A percentile compares a stretch with the other conserved stretches of the same genome.
Evolutionary conservation across 2,888 invertebrate genomes (phyloP).

Genomic region (Myathropa florea): DNA sequence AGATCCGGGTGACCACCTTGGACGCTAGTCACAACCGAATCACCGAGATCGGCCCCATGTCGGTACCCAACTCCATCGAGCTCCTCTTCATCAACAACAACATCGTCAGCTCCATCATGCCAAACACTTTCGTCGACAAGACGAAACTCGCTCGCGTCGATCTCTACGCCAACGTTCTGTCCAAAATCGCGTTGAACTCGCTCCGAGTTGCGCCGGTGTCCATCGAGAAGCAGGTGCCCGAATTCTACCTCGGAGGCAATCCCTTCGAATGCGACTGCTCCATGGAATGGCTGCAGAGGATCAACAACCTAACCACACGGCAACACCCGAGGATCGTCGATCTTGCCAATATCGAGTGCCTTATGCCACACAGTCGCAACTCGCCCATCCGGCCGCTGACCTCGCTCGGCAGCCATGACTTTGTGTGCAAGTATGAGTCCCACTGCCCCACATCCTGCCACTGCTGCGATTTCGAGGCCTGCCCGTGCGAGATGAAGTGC

Average conservation of each 20-base stretch:
- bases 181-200: slow-evolving; percentile 90
- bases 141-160: slow-evolving; percentile 92
- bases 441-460: slow-evolving; percentile 97
- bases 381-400: slow-evolving; percentile 89
- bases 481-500: slow-evolving; percentile 98
- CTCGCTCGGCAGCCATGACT: slow-evolving; percentile 90
- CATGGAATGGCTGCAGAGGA: slow-evolving; percentile 96
- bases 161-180: slow-evolving; percentile 93
- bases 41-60: slow-evolving; percentile 89
- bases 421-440: slow-evolving; percentile 94
- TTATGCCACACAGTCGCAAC: slow-evolving; percentile 91
- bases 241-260: slow-evolving; percentile 95
- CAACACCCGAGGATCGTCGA: slow-evolving; percentile 95
- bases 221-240: slow-evolving; percentile 87
- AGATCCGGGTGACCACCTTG: slow-evolving; percentile 90
- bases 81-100: slow-evolving; percentile 94
- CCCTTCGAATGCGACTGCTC: slow-evolving; percentile 97
- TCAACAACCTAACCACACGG: slow-evolving; percentile 92
- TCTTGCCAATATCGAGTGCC: slow-evolving; percentile 92
- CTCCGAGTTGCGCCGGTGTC: slow-evolving; percentile 88
- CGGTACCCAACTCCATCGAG: slow-evolving; percentile 94
- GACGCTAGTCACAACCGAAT: slow-evolving; percentile 95
- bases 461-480: slow-evolving; percentile 97
- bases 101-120: slow-evolving; percentile 89
- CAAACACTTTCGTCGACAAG: slow-evolving; percentile 93